A percentile compares a stretch with the other conserved stretches of the same genome.
Conservation (phyloP, 2,888 invertebrate species). For the Cinara cedri region DNA sequence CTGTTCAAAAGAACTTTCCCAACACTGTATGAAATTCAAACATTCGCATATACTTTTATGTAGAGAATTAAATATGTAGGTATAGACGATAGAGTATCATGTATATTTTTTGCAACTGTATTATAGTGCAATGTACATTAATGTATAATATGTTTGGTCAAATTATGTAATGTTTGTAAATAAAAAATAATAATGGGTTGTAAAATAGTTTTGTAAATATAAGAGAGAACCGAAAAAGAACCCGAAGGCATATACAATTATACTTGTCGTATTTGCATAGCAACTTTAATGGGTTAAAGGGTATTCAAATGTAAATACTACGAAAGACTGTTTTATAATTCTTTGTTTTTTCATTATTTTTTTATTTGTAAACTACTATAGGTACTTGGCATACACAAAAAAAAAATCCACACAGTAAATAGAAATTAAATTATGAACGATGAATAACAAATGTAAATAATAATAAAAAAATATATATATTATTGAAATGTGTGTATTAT, state of each 20-base stretch:
- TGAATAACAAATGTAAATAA: neutral
- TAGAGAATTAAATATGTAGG: neutral
- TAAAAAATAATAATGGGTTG: neutral
- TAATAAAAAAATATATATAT: neutral
- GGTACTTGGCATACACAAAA: neutral
- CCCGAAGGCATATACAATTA: neutral
- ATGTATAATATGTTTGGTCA: neutral
- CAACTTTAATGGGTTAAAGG: conserved; percentile 6
- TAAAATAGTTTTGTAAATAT: conserved; percentile 16
- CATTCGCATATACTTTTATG: too few relatives aligned
- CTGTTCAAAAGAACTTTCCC: too few relatives aligned
- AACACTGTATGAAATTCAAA: too few relatives aligned
- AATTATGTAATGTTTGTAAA: neutral
- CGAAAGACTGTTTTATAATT: neutral
- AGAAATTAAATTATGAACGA: conserved; percentile 12
- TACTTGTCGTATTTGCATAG: neutral
- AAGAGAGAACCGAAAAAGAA: neutral
- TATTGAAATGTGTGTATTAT: too few relatives aligned
- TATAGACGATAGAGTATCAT: too few relatives aligned
- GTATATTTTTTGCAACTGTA: neutral
- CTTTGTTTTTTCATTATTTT: neutral
- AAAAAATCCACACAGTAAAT: neutral
- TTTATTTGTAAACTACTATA: neutral
- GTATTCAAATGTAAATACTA: neutral
- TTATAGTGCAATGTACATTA: neutral